Base-by-base conservation (phyloP, 2,888 invertebrate species). In the Drosophila recens region DNA sequence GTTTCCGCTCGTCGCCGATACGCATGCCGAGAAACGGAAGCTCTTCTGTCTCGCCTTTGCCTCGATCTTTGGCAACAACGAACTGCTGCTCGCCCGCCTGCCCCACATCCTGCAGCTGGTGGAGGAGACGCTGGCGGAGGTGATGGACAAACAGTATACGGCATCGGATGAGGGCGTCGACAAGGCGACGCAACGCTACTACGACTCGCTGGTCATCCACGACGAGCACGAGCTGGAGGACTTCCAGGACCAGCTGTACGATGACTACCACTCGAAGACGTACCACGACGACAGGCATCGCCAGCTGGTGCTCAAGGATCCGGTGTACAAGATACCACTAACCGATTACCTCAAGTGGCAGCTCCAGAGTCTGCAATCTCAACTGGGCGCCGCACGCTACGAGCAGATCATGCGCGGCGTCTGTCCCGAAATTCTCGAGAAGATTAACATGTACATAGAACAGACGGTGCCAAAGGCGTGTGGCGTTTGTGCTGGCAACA, bases 111-210 rank as follows among this genome's bases (percentile, higher is more conserved):
- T 97, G 85, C 93, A 96, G 45, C 95, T 95, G 83, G 94, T 97
- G 68, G 94, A 96, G 1, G 97, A 97, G 92, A 95, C 96, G 1
- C 93, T 97, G 48, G 96, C 97, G 90, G 97, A 97, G 90, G 95
- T 97, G 49, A 95, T 96, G 92, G 94, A 94, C 27, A 96, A 96
- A 81, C 95, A 95, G 42, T 95, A 79, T n/a, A 65, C 87, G 11
- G 74, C 72, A 0, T 49, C 53, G 8, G 75, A 70, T 3, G 87
- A 85, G 38, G 68, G 73, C 8, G 79, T 67, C 5, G 70, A 80
- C 4, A 79, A 82, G 62, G 20, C 73, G 11, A 84, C 89, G 30
- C 76, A 74, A 1, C 87, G 90, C 52, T 92, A 89, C 80, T 91
- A 86, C 57, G 94, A 93, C 79, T 93, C 92, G 3, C 87, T 94